phyloP scores from a whole-genome alignment of 2,888 invertebrate species.

The Didymodactylos carnosus region DNA sequence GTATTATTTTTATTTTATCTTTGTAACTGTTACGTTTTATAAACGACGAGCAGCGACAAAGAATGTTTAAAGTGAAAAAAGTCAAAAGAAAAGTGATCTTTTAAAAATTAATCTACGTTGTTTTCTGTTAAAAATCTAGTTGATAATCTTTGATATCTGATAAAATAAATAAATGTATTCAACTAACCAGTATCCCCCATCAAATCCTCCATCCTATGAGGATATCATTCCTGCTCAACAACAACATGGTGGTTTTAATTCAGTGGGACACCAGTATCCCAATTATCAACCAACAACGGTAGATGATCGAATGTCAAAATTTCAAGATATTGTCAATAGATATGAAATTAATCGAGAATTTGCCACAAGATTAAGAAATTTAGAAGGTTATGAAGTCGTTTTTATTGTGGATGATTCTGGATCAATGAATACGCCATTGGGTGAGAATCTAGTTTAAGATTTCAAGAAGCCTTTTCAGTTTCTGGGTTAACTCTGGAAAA shows the following conservation, averaged over 20 bases:
- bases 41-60: no score
- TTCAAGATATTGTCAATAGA: background rate
- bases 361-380: background rate
- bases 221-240: background rate
- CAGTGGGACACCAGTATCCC: no score
- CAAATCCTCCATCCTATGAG: background rate
- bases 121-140: background rate
- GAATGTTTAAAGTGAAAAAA: background rate
- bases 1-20: no score
- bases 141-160: background rate
- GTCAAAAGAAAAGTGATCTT: background rate
- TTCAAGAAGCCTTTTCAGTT: background rate
- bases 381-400: background rate
- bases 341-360: conserved; percentile 2
- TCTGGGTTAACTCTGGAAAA: background rate
- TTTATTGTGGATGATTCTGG: background rate
- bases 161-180: background rate
- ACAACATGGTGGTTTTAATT: background rate
- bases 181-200: background rate
- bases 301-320: background rate
- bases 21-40: no score
- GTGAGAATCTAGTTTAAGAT: background rate
- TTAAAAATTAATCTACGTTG: background rate
- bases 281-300: background rate
- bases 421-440: conserved; percentile 6